Evolutionary conservation across 2,888 invertebrate species (phyloP).

Genomic region (Octonoba sinensis): DNA sequence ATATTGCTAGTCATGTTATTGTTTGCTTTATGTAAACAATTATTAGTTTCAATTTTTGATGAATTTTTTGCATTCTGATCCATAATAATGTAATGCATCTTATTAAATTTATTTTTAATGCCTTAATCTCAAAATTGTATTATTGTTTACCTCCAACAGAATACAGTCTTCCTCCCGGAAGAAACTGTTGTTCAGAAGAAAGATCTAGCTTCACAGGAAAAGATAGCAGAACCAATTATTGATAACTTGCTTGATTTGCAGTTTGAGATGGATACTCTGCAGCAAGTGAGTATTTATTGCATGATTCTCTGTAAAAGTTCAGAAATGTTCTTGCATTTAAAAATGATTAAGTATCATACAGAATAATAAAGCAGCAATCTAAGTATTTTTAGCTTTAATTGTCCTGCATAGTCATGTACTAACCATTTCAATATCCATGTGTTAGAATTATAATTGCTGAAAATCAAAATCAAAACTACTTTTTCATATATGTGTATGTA

Average conservation of each 20-base stretch:
- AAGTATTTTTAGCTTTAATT: too few relatives aligned
- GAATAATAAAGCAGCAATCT: too few relatives aligned
- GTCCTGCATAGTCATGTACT: too few relatives aligned
- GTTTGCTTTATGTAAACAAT: too few relatives aligned
- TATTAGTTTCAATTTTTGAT: too few relatives aligned
- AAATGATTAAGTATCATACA: too few relatives aligned
- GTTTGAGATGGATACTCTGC: slow-evolving; percentile 48
- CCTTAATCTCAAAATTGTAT: too few relatives aligned
- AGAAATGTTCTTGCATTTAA: background rate
- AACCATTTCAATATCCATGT: too few relatives aligned
- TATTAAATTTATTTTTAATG: background rate
- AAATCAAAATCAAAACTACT: too few relatives aligned
- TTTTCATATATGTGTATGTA: too few relatives aligned
- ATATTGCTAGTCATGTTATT: too few relatives aligned
- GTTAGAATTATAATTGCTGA: too few relatives aligned
- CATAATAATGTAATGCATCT: background rate
- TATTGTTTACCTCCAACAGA: background rate
- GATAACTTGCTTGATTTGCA: slow-evolving; percentile 44
- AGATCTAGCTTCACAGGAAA: background rate
- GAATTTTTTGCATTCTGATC: background rate
- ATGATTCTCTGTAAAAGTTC: background rate
- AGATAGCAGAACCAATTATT: slow-evolving; percentile 6
- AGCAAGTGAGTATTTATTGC: slow-evolving; percentile 32
- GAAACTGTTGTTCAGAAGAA: slow-evolving; percentile 13
- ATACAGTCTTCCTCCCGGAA: slow-evolving; percentile 30